These are phyloP conservation scores for Oxyruncus cristatus DNA, from an alignment of 2,113 vertebrate species.

Conservation along the genomic window DNA sequence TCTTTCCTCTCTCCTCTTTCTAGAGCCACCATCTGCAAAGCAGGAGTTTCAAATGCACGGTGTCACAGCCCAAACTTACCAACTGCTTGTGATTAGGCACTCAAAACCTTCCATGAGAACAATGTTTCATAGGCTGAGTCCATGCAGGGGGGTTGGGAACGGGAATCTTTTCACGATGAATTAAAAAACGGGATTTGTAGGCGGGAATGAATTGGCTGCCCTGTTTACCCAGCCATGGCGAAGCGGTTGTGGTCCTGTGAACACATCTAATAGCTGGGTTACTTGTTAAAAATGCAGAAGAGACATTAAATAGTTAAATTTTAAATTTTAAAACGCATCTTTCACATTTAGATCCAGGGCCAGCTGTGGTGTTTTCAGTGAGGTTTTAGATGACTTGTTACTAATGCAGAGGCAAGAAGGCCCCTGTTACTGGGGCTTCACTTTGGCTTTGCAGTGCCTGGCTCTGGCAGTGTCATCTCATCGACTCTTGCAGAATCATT, in stretches of 20 bases:
- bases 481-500: accelerated
- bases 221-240: not conserved
- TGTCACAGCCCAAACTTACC: not conserved
- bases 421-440: not conserved
- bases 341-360: not conserved
- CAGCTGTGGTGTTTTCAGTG: not conserved
- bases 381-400: not conserved
- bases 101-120: not conserved
- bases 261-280: not conserved
- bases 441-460: not conserved
- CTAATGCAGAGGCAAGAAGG: not conserved
- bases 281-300: not conserved
- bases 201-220: not conserved
- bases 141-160: not conserved
- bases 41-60: not conserved
- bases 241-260: not conserved
- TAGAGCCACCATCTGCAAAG: not conserved
- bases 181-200: not conserved
- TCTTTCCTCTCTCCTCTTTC: not conserved
- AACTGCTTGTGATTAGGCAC: not conserved
- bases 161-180: not conserved
- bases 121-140: not conserved
- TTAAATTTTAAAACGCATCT: not conserved
- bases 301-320: not conserved
- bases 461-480: not conserved